These are phyloP conservation scores for Tiphia femorata DNA, from an alignment of 2,888 invertebrate genomes.

Conservation along the genomic window DNA sequence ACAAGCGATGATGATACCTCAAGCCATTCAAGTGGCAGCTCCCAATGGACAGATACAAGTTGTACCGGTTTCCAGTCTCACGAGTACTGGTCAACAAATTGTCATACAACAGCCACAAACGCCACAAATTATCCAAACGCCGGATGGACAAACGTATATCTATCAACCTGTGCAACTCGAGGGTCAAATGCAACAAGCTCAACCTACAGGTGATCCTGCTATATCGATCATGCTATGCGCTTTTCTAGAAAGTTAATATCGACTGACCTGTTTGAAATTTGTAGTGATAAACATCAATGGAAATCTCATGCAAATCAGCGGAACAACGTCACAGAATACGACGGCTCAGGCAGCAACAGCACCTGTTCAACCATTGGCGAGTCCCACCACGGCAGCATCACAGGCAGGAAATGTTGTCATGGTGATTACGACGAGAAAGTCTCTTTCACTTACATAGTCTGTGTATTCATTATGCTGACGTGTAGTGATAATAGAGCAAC, in stretches of 20 bases:
- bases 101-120: slow-evolving; percentile 76
- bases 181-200: slow-evolving; percentile 72
- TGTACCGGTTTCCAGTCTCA: slow-evolving; percentile 77
- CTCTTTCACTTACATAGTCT: slow-evolving; percentile 62
- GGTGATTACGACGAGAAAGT: slow-evolving; percentile 71
- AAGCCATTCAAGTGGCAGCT: slow-evolving; percentile 74
- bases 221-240: neutral
- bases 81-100: slow-evolving; percentile 72
- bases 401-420: slow-evolving; percentile 80
- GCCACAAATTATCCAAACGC: slow-evolving; percentile 89
- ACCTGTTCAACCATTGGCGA: slow-evolving; percentile 69
- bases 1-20: slow-evolving; percentile 74
- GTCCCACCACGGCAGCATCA: slow-evolving; percentile 63
- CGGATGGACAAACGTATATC: slow-evolving; percentile 93
- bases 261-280: neutral
- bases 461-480: slow-evolving; percentile 60
- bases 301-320: slow-evolving; percentile 79
- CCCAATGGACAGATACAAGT: slow-evolving; percentile 81
- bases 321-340: slow-evolving; percentile 64
- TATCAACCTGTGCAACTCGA: slow-evolving; percentile 83
- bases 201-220: slow-evolving; percentile 72
- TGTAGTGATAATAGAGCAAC: slow-evolving; percentile 62
- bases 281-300: slow-evolving; percentile 82
- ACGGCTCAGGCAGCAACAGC: slow-evolving; percentile 70
- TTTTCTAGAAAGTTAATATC: neutral